These are phyloP conservation scores for Antechinus flavipes DNA, from an alignment of 2,113 vertebrate species.

Conservation along the genomic window DNA sequence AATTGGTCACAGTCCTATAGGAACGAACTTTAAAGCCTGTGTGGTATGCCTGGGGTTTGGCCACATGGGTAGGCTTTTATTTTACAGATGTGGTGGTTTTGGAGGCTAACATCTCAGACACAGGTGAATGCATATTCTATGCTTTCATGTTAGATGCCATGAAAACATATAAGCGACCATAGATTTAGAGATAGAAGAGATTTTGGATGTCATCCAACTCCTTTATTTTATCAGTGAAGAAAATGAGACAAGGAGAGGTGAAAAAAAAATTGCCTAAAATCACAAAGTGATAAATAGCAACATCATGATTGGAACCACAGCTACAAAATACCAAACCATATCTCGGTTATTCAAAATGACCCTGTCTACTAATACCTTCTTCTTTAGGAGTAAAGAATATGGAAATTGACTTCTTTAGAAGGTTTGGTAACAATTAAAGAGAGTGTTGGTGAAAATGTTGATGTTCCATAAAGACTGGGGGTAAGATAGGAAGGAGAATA, in stretches of 20 bases:
- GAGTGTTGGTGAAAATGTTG: neutral
- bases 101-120: neutral
- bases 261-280: neutral
- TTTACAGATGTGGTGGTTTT: neutral
- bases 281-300: neutral
- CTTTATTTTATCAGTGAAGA: neutral
- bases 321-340: neutral
- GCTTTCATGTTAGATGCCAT: neutral
- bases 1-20: slow-evolving; percentile 3
- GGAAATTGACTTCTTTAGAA: neutral
- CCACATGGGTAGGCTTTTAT: neutral
- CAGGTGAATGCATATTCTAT: neutral
- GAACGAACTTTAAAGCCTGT: neutral
- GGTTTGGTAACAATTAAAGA: neutral
- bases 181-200: neutral
- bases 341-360: neutral
- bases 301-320: neutral
- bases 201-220: neutral
- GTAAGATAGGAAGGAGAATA: neutral
- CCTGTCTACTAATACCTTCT: neutral
- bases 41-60: neutral
- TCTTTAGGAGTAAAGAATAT: neutral
- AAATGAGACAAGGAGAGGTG: neutral
- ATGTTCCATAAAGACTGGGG: neutral
- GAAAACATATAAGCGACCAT: neutral